A percentile compares a stretch with the other conserved stretches of the same genome.
Conservation (phyloP, 2,888 invertebrate genomes). For the Drosophila incognita region DNA sequence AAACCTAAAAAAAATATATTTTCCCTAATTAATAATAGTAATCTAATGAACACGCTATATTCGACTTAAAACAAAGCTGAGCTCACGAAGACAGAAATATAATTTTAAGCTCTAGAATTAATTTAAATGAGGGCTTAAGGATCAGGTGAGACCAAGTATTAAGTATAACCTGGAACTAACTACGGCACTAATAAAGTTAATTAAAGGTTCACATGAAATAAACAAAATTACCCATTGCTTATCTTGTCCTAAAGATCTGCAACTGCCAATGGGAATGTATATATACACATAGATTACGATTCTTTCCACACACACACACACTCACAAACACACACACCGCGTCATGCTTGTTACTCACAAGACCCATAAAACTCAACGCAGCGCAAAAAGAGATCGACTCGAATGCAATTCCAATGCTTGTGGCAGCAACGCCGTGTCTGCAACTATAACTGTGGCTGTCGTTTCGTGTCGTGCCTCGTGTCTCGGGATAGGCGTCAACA, state of each 20-base stretch:
- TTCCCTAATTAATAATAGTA: not conserved
- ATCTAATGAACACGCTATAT: not conserved
- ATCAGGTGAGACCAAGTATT: not conserved
- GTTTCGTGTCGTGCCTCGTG: slow-evolving; percentile 36
- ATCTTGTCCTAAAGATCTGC: not conserved
- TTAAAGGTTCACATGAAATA: not conserved
- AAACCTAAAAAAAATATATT: not conserved
- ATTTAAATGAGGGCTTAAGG: not conserved
- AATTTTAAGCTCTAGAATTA: not conserved
- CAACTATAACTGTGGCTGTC: slow-evolving; percentile 6
- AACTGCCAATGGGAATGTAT: not conserved
- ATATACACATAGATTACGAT: slow-evolving; percentile 2
- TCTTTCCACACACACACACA: not conserved
- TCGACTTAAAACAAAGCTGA: not conserved
- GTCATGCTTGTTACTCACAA: slow-evolving; percentile 44
- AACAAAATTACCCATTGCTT: not conserved
- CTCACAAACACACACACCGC: not conserved
- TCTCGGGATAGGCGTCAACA: slow-evolving; percentile 69
- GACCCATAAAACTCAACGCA: slow-evolving; percentile 44
- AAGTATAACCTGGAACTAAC: not conserved
- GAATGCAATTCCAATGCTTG: slow-evolving; percentile 29
- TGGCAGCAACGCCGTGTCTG: slow-evolving; percentile 7
- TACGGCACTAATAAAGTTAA: not conserved
- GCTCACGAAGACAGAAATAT: not conserved
- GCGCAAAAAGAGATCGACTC: slow-evolving; percentile 22